Percentiles rank a stretch among this genome's conserved stretches.
These are phyloP conservation scores for Cheilinus undulatus DNA, from an alignment of 2,113 vertebrate genomes.

Conservation along the genomic window DNA sequence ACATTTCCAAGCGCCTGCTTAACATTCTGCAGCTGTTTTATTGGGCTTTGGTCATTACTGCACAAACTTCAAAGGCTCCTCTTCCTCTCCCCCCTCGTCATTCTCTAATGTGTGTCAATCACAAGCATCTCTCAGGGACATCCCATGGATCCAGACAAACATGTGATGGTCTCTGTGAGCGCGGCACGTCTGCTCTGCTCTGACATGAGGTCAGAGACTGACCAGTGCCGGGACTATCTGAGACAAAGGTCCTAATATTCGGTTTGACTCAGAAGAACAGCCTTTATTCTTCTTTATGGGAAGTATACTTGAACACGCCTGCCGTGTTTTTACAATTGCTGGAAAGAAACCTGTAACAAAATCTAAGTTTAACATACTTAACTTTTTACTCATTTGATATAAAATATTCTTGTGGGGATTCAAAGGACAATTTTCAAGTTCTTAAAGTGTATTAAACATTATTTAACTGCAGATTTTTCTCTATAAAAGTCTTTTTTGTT, in stretches of 20 bases:
- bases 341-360: too few species aligned
- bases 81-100: conserved; percentile 65
- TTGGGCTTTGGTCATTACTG: conserved; percentile 87
- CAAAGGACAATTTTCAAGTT: background rate
- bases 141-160: conserved; percentile 66
- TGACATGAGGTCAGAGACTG: conserved; percentile 24
- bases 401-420: background rate
- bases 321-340: too few species aligned
- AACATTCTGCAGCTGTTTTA: conserved; percentile 87
- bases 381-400: background rate
- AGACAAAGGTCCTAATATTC: too few species aligned
- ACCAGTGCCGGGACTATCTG: too few species aligned
- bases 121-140: conserved; percentile 68
- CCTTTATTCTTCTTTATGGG: too few species aligned
- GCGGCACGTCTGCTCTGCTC: conserved; percentile 48
- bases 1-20: conserved; percentile 80
- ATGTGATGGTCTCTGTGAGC: conserved; percentile 42
- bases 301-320: too few species aligned
- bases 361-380: too few species aligned
- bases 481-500: background rate
- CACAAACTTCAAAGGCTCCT: conserved; percentile 85
- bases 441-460: background rate
- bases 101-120: conserved; percentile 85
- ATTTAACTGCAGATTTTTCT: background rate
- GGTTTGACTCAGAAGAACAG: too few species aligned